Evolutionary conservation across 1,140 invertebrate species (phyloP), one percentile per base, ranked within the genome.

Genomic region (Drosophila simulans): DNA sequence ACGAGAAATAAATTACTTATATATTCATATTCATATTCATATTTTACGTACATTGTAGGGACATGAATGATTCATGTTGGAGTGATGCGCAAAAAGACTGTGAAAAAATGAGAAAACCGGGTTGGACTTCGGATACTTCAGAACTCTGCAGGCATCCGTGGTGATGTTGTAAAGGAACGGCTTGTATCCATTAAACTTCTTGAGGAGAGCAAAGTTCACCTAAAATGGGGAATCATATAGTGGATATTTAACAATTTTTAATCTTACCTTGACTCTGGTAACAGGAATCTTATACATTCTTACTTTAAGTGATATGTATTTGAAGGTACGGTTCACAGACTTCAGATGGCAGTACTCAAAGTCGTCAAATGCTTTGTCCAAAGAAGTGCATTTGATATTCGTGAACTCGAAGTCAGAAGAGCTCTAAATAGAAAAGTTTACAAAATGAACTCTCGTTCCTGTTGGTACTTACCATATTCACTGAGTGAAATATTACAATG

Each of bases 321-420:
- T 75, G 3, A 31, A 75, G 5, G 70, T 39, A 0, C 72, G 58
- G 31, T 74, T 75, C 1, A 64, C 45, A 0, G 72, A 75, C 13
- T 75, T 75, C 0, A 75, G 12, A 3, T 12, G 15, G 22, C 72
- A 74, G 5, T 75, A 74, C 20, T 75, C 58, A 40, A 75, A 75
- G 2, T 49, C 27, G 8, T 22, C 8, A 5, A 74, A 74, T 7
- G 46, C 35, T 15, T 15, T 40, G 20, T 75, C 72, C 13, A 55
- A 0, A 1, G 72, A 64, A 10, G 27, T 56, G 31, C 72, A 75
- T 4, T 74, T 75, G 5, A 75, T 51, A 39, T 75, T 74, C 2
- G 72, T 74, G 17, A 62, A 72, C 13, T 73, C 66, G 0, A 72
- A 13, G 3, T 3, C 10, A 5, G 46, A 5, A 10, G 22, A 15